A percentile compares a stretch with the other conserved stretches of the same genome.
phyloP scores from a whole-genome alignment of 1,140 invertebrate genomes.

The Eriosoma lanigerum region DNA sequence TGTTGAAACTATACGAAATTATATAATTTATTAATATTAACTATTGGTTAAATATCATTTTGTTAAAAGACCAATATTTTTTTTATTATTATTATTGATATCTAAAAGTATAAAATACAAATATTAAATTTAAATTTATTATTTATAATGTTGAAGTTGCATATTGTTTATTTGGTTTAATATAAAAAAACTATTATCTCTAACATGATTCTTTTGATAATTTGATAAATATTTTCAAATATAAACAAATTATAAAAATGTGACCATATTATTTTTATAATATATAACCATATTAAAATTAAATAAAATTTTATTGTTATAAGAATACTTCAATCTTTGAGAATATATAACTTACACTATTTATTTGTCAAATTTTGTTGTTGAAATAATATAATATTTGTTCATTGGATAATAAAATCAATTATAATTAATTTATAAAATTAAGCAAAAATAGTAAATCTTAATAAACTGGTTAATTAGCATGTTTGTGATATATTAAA shows the following conservation, averaged over 20 bases:
- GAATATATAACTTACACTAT: no score
- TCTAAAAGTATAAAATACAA: not conserved
- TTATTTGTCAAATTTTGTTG: no score
- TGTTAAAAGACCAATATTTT: conserved; percentile 14
- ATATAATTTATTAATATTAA: conserved; percentile 8
- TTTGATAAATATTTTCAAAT: no score
- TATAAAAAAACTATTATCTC: not conserved
- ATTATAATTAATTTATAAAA: no score
- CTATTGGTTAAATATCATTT: not conserved
- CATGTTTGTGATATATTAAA: conserved; percentile 29
- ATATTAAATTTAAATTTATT: not conserved
- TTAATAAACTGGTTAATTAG: not conserved
- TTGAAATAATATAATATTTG: no score
- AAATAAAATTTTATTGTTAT: no score
- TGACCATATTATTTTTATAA: no score
- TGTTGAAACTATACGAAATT: conserved; percentile 24
- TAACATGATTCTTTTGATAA: no score
- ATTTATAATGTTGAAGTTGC: not conserved
- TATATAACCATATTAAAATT: no score
- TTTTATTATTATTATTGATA: not conserved
- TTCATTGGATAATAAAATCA: no score
- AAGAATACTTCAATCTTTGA: no score
- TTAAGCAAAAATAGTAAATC: not conserved
- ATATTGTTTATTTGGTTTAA: conserved; percentile 5
- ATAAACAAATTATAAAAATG: no score